Percentiles rank a stretch among this genome's conserved stretches.
phyloP scores from a whole-genome alignment of 1,140 invertebrate species.

The Rhopalosiphum padi region DNA sequence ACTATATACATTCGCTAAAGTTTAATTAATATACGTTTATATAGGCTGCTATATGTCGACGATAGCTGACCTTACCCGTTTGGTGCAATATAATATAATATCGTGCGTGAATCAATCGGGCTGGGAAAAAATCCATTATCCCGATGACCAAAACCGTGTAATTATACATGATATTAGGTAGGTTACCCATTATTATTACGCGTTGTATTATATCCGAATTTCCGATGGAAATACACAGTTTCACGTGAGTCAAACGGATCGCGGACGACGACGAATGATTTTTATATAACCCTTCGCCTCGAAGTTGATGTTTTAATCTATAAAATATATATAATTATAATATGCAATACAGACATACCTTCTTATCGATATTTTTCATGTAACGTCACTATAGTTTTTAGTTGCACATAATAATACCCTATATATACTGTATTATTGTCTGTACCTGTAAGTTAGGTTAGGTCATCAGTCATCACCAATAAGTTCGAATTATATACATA shows the following conservation, averaged over 20 bases:
- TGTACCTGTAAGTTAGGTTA: background rate
- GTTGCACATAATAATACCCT: background rate
- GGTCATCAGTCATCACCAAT: background rate
- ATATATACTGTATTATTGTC: no score
- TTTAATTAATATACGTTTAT: background rate
- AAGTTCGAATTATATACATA: background rate
- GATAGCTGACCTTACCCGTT: background rate
- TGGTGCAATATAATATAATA: background rate
- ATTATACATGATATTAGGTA: background rate
- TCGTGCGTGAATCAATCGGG: background rate
- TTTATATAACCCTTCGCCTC: background rate
- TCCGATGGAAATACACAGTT: background rate
- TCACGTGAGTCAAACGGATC: background rate
- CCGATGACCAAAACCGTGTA: background rate
- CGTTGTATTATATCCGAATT: background rate
- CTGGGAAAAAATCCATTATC: background rate
- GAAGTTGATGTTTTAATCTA: background rate
- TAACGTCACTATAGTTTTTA: background rate
- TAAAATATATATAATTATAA: background rate
- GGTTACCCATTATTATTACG: background rate
- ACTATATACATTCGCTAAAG: background rate
- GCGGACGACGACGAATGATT: no score
- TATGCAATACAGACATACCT: background rate
- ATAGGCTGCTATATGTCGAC: background rate
- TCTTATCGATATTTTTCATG: background rate